Evolutionary conservation across 1,140 invertebrate genomes (phyloP), one percentile per base, ranked within the genome.

Genomic region (Drosophila grimshawi): DNA sequence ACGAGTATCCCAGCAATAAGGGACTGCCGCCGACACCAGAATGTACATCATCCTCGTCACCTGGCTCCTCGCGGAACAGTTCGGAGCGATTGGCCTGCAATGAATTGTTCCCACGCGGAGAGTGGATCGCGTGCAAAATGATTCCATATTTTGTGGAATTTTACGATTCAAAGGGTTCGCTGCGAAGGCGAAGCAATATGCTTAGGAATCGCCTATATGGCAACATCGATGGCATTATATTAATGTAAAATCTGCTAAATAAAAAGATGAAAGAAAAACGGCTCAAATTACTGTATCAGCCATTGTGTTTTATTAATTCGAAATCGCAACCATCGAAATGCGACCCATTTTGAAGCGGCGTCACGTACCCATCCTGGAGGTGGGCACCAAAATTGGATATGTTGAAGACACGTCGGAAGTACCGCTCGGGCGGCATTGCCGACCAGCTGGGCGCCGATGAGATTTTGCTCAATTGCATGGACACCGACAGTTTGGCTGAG

Each of bases 131-230:
- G 3, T 56, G 41, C 5, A 32, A 81, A 4, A 69, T 67, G 19
- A 48, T 86, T 10, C 71, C 71, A 11, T 79, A 86, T 37, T 86
- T 86, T 29, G 76, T 86, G 8, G 81, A 86, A 39, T 86, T 86
- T 6, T 76, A 76, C n/a, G 79, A 86, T 61, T 8, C 79, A 2
- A 82, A 76, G 6, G 76, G 67, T 7, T 30, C 66, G 6, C 3
- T 60, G 30, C 74, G 63, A n/a, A 52, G 76, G 60, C 11, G 63
- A 0, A 69, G 60, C 30, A 48, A 46, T 19, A 19, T 1, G 10
- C 53, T 71, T 8, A 53, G 79, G 10, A 62, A 76, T 41, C 39
- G 49, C 2, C 51, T 86, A 2, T 86, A 57, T 49, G 69, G 66
- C 35, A 67, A 66, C 6, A 76, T 86, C 7, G 82, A 86, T 61